Conservation (phyloP, 1,140 invertebrate species). For the Venustaconcha ellipsiformis region DNA sequence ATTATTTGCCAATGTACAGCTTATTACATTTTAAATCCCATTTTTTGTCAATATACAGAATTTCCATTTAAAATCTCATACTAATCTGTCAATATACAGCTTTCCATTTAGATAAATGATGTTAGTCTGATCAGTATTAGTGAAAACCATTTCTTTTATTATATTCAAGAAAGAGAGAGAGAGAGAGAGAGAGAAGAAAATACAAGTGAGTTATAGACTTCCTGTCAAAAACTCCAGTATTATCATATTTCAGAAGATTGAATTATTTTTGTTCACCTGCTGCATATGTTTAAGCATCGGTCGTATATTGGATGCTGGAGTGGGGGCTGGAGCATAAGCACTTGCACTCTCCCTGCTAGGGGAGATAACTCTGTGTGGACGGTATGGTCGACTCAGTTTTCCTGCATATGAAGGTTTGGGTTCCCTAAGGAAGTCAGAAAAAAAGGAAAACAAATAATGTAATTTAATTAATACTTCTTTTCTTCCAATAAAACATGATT, state of each 20-base stretch:
- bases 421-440: conserved; percentile 37
- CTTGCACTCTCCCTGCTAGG: conserved; percentile 30
- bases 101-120: too few species aligned
- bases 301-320: conserved; percentile 49
- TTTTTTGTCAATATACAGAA: too few species aligned
- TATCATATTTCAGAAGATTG: neutral
- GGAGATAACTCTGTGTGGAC: conserved; percentile 37
- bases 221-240: neutral
- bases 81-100: too few species aligned
- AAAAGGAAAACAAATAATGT: neutral
- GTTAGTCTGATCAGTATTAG: too few species aligned
- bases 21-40: too few species aligned
- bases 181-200: neutral
- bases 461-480: neutral
- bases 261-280: conserved; percentile 4
- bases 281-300: neutral
- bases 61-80: too few species aligned
- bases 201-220: neutral
- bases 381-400: conserved; percentile 48
- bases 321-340: conserved; percentile 53
- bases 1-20: too few species aligned
- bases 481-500: too few species aligned
- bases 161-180: too few species aligned
- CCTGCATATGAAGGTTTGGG: conserved; percentile 34
- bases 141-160: too few species aligned